Base-by-base conservation (phyloP, 2,113 vertebrate genomes). In the Onychostruthus taczanowskii region DNA sequence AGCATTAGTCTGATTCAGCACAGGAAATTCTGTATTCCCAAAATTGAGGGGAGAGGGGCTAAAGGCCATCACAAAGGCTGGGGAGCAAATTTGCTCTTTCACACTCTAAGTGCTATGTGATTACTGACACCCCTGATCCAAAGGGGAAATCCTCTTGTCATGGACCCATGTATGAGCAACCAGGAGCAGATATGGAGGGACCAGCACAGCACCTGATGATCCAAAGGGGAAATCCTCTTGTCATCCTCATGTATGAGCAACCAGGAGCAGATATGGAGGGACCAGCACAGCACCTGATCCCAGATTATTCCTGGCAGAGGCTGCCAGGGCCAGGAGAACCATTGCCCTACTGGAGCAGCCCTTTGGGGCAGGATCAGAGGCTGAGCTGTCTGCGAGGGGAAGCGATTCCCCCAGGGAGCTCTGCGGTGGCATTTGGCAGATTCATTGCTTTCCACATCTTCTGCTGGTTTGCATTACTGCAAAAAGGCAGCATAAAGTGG, bases 381-480 rank as follows among this genome's bases (percentile, higher is more conserved):
- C 52, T 22, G 5, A 37, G 11, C 35, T 21, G 17, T 5, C 58
- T 6, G 3, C 3, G 30, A 62, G 7, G 24, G 17, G 24, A 70
- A 50, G 61, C 0, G 0, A 10, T 37, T 78, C 20, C 35, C 63
- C 12, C 1, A 0, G 47, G 79, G 47, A 59, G 55, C 70, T 85
- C 82, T 35, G 23, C 14, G 30, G 46, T 43, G 53, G 23, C 2
- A 2, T 20, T 61, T 37, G 59, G 63, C 55, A 12, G 6, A 39
- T 62, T 30, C 33, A 18, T 17, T 37, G n/a, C 81, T 94, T 93
- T 87, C 69, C 80, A 70, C 67, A 46, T 37, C 46, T 73, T 66
- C 35, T 44, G 55, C 87, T 84, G 73, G 9, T 87, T 84, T 80
- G 41, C 46, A 59, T 87, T 89, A 89, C 55, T 85, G 87, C 66